Conservation (phyloP, 35 echinoderm and acorn worm genomes). For the Anneissia japonica region DNA sequence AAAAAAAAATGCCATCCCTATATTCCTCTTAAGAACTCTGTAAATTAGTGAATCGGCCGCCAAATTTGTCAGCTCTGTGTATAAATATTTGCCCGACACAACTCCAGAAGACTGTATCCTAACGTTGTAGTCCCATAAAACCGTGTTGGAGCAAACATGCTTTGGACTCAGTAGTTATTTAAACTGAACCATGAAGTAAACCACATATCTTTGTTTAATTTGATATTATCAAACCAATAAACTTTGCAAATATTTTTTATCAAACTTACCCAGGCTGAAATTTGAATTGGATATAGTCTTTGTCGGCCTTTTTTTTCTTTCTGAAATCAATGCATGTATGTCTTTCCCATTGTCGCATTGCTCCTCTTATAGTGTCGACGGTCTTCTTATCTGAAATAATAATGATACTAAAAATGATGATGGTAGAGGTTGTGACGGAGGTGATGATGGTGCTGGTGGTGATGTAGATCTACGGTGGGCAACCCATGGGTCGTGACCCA, state of each 20-base stretch:
- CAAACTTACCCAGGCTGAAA: slow-evolving; percentile 63
- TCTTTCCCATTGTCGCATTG: slow-evolving; percentile 66
- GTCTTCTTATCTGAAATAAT: slow-evolving; percentile 22
- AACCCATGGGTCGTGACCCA: too few species aligned
- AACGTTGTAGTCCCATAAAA: too few species aligned
- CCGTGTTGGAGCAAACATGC: background rate
- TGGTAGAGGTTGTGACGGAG: too few species aligned
- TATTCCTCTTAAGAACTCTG: background rate
- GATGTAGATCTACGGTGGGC: too few species aligned
- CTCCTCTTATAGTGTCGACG: slow-evolving; percentile 24
- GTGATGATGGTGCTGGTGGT: too few species aligned
- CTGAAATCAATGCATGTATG: slow-evolving; percentile 60
- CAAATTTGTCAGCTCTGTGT: too few species aligned
- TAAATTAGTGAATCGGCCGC: too few species aligned
- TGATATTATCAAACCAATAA: background rate
- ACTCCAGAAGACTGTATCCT: too few species aligned
- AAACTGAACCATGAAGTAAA: background rate
- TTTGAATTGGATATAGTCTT: slow-evolving; percentile 58
- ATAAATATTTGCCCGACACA: too few species aligned
- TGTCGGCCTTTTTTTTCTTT: slow-evolving; percentile 21
- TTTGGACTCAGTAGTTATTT: background rate
- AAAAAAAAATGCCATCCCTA: too few species aligned
- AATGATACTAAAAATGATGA: too few species aligned
- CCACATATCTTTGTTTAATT: background rate
- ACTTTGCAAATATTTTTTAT: background rate